Conservation (phyloP, 1,140 invertebrate genomes). For the Brachionus koreanus region DNA sequence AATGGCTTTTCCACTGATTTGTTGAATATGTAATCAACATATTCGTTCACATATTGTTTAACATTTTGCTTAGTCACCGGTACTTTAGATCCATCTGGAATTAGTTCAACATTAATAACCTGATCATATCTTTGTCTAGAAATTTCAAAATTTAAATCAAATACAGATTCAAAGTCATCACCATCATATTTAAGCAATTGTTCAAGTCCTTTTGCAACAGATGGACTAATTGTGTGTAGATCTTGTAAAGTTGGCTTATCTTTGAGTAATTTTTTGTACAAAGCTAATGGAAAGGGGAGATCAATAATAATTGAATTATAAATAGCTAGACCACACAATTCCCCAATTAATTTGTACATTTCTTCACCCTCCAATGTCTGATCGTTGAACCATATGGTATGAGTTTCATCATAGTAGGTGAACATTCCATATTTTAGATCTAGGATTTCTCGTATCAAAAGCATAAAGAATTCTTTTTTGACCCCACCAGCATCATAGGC, state of each 20-base stretch:
- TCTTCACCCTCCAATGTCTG: slow-evolving; percentile 64
- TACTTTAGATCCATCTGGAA: slow-evolving; percentile 73
- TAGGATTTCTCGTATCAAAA: slow-evolving; percentile 81
- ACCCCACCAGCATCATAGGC: slow-evolving; percentile 95
- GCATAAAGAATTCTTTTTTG: slow-evolving; percentile 86
- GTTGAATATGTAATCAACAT: slow-evolving; percentile 84
- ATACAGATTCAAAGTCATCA: slow-evolving; percentile 36
- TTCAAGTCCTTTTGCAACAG: slow-evolving; percentile 62
- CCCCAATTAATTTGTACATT: slow-evolving; percentile 81
- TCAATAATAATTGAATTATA: slow-evolving; percentile 96
- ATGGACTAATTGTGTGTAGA: slow-evolving; percentile 74
- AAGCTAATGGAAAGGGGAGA: slow-evolving; percentile 83
- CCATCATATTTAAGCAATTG: slow-evolving; percentile 29
- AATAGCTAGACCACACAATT: slow-evolving; percentile 81
- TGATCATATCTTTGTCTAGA: slow-evolving; percentile 75
- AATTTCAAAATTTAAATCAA: slow-evolving; percentile 48
- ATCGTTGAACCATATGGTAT: slow-evolving; percentile 81
- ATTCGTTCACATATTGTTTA: slow-evolving; percentile 80
- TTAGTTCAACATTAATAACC: slow-evolving; percentile 68
- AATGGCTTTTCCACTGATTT: slow-evolving; percentile 78
- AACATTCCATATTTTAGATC: slow-evolving; percentile 99
- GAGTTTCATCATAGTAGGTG: slow-evolving; percentile 79
- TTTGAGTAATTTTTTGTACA: slow-evolving; percentile 88
- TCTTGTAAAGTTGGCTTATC: slow-evolving; percentile 64
- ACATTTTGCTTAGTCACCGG: slow-evolving; percentile 80